Conservation (phyloP, 1,140 invertebrate species). For the Drosophila tani region DNA sequence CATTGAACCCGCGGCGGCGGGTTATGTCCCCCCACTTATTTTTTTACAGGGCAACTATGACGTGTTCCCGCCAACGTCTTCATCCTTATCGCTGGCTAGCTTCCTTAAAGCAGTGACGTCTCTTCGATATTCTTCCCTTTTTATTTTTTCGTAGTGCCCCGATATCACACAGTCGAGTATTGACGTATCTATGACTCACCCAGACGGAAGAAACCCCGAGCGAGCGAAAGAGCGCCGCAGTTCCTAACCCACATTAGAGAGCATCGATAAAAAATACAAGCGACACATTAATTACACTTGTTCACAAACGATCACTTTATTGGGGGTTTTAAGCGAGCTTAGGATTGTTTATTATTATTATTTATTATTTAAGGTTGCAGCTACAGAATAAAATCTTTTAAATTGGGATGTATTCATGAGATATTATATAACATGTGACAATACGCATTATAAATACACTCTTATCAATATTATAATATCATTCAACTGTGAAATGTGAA, state of each 20-base stretch:
- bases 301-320: neutral
- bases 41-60: conserved; percentile 45
- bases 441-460: no score
- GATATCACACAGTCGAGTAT: conserved; percentile 27
- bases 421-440: neutral
- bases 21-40: conserved; percentile 25
- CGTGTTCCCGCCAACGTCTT: conserved; percentile 42
- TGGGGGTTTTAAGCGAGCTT: neutral
- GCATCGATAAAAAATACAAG: neutral
- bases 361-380: neutral
- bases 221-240: conserved; percentile 13
- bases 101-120: conserved; percentile 48
- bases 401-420: neutral
- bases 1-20: conserved; percentile 62
- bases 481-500: neutral
- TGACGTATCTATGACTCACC: conserved; percentile 56
- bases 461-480: neutral
- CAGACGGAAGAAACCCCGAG: conserved; percentile 21
- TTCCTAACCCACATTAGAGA: conserved; percentile 66
- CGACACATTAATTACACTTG: conserved; percentile 7
- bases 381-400: no score
- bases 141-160: conserved; percentile 4
- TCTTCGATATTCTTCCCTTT: conserved; percentile 23
- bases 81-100: conserved; percentile 58
- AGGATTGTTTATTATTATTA: no score